Evolutionary conservation across 1,140 invertebrate genomes (phyloP), one percentile per base, ranked within the genome.

Genomic region (Tetragnatha versicolor): DNA sequence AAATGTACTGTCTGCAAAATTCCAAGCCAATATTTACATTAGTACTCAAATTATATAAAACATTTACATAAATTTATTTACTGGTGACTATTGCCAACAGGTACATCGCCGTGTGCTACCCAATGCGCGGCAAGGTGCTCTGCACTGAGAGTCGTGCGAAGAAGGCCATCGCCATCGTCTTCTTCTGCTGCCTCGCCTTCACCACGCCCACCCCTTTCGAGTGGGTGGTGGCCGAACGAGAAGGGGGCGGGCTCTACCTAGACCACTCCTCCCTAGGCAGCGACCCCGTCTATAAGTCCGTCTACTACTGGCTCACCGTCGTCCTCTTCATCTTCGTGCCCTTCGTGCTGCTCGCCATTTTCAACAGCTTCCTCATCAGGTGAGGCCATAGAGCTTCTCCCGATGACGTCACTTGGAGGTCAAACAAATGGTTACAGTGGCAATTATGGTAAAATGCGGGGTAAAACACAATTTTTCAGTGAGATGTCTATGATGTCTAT

Each of bases 51-150:
- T n/a, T n/a, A n/a, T n/a, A n/a, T n/a, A n/a, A n/a, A n/a, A n/a
- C n/a, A n/a, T n/a, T n/a, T n/a, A n/a, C n/a, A n/a, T n/a, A n/a
- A n/a, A n/a, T n/a, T n/a, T n/a, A n/a, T n/a, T n/a, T n/a, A n/a
- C n/a, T n/a, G n/a, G n/a, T n/a, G n/a, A n/a, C n/a, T 83, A 93
- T 92, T 5, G 87, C 93, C 66, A 92, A 93, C 85, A 85, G 92
- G 49, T 93, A 92, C 86, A 91, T 93, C 63, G 92, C 91, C 22
- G 91, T 93, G 10, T 91, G 91, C 80, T 90, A 92, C 86, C 92
- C 92, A 29, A 91, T 93, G 83, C 89, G 90, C 80, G 91, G 92
- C 29, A 91, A 91, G 85, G 88, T 90, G 37, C 88, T 91, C 82
- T 92, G 91, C 83, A 92, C 91, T 2, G 90, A 91, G 81, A 84